Conservation (phyloP, 2,888 invertebrate species). For the Carpatolechia fugitivella region DNA sequence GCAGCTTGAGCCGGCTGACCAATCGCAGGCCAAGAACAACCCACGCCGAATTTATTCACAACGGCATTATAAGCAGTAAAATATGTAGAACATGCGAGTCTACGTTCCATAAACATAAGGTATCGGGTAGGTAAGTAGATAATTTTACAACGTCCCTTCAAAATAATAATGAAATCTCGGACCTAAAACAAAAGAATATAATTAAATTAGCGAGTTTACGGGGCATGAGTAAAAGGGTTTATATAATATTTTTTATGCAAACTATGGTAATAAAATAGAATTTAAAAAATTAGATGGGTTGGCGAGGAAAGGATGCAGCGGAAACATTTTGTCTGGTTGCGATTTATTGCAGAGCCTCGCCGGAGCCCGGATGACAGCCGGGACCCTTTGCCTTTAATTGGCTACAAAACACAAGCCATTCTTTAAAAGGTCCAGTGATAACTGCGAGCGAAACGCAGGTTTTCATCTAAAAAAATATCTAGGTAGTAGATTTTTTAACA, state of each 20-base stretch:
- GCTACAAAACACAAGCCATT: slow-evolving; percentile 74
- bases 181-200: slow-evolving; percentile 3
- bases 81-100: slow-evolving; percentile 7
- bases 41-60: slow-evolving; percentile 54
- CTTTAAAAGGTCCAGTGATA: slow-evolving; percentile 58
- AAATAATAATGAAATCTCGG: too few relatives aligned
- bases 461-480: neutral
- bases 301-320: slow-evolving; percentile 42
- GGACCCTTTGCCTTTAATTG: slow-evolving; percentile 71
- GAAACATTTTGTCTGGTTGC: slow-evolving; percentile 71
- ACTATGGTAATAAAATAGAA: slow-evolving; percentile 14
- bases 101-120: slow-evolving; percentile 11
- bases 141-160: neutral
- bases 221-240: neutral
- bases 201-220: slow-evolving; percentile 9
- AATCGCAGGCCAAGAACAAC: slow-evolving; percentile 43
- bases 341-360: slow-evolving; percentile 67
- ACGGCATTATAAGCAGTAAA: slow-evolving; percentile 15
- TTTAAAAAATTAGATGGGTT: slow-evolving; percentile 30
- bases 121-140: neutral
- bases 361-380: slow-evolving; percentile 50
- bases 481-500: too few relatives aligned
- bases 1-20: slow-evolving; percentile 67
- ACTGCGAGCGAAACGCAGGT: slow-evolving; percentile 26
- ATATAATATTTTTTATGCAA: slow-evolving; percentile 26